Percentiles rank a stretch among this genome's conserved stretches.
These are phyloP conservation scores for Pomacea canaliculata DNA, from an alignment of 2,888 invertebrate genomes.

Conservation along the genomic window DNA sequence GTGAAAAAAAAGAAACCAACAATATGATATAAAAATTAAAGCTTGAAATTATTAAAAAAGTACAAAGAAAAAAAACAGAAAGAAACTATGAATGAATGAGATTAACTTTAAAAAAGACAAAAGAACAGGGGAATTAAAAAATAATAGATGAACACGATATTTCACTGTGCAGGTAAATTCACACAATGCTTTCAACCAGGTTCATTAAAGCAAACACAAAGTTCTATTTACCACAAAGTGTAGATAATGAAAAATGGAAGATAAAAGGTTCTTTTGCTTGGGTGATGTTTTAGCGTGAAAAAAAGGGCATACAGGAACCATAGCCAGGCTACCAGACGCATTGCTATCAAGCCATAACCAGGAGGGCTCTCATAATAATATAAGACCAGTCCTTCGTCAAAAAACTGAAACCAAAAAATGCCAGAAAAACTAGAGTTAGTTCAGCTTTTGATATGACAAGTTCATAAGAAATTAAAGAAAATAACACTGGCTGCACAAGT, in stretches of 20 bases:
- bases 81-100: too few species aligned
- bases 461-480: background rate
- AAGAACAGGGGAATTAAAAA: too few species aligned
- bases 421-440: background rate
- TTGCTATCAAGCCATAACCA: conserved; percentile 82
- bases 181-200: too few species aligned
- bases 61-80: too few species aligned
- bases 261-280: conserved; percentile 85
- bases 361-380: conserved; percentile 93
- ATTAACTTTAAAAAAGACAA: too few species aligned
- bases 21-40: too few species aligned
- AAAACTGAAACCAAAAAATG: conserved; percentile 74
- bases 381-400: conserved; percentile 91
- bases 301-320: conserved; percentile 80
- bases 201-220: too few species aligned
- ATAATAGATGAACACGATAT: too few species aligned
- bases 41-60: too few species aligned
- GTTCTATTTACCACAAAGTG: conserved; percentile 79
- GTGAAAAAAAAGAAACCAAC: too few species aligned
- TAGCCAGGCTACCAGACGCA: conserved; percentile 85
- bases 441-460: background rate
- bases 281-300: conserved; percentile 86
- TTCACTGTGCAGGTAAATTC: too few species aligned
- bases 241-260: conserved; percentile 85
- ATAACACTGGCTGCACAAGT: background rate